Evolutionary conservation across 1,140 invertebrate species (phyloP).

Genomic region (Drosophila erecta): DNA sequence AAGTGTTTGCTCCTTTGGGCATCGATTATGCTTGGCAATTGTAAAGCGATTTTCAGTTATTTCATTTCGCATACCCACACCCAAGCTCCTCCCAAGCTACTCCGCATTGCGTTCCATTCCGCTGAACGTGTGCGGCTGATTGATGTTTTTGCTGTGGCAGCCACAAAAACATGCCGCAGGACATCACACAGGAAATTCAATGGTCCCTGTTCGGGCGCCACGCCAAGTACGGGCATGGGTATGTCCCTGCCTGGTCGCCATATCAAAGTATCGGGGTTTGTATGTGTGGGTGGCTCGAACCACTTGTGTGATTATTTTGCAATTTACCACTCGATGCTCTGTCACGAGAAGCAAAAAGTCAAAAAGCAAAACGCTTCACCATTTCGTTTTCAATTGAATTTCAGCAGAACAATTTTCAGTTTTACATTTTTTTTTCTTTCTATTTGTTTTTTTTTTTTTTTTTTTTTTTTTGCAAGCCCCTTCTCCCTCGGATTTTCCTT

Average conservation of each 20-base stretch:
- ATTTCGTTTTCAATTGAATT: constrained; percentile 68
- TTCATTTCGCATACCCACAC: constrained; percentile 39
- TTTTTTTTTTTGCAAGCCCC: no score
- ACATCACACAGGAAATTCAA: constrained; percentile 34
- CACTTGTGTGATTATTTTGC: constrained; percentile 78
- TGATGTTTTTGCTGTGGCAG: constrained; percentile 66
- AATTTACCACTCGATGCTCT: constrained; percentile 71
- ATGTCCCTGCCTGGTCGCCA: neutral
- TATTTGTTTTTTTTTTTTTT: no score
- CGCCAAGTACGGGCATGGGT: neutral
- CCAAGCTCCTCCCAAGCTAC: neutral
- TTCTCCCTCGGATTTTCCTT: no score
- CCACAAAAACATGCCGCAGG: constrained; percentile 75
- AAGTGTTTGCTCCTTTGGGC: constrained; percentile 83
- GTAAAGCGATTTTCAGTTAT: constrained; percentile 84
- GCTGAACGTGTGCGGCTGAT: constrained; percentile 43
- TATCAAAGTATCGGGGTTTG: neutral
- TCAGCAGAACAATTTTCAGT: constrained; percentile 50
- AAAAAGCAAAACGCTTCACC: constrained; percentile 26
- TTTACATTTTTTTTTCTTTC: neutral
- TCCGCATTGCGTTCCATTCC: constrained; percentile 8
- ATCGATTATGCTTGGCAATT: constrained; percentile 81
- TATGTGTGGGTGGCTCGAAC: constrained; percentile 10
- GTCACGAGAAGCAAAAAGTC: constrained; percentile 10
- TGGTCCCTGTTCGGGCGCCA: constrained; percentile 12